Evolutionary conservation across 64 coral and sea anemone species (phyloP), one percentile per base, ranked within the genome.

Genomic region (Cladopsammia gracilis): DNA sequence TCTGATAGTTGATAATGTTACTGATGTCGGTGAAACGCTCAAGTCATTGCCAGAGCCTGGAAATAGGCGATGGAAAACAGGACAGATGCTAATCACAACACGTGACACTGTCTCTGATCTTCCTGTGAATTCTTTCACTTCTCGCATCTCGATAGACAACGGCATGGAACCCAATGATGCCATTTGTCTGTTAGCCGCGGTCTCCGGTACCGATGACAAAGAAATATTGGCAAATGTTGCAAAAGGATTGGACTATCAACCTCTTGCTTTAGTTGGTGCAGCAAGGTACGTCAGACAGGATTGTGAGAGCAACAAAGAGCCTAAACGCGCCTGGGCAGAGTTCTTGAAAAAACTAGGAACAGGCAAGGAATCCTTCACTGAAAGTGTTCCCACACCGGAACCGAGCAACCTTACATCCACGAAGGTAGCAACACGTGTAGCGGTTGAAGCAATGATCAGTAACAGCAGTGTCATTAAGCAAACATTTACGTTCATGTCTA

Each of bases 61-160:
- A 73, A 64, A 77, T 57, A 15, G 78, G 11, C 57, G 57, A 48
- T 93, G 82, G 91, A 72, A 62, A 52, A 73, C 42, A 3, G 81
- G 91, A 42, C 91, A 86, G 58, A 65, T 93, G 23, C 24, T 93
- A 7, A 71, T 93, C 46, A 93, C 92, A 62, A 93, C 92, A 5
- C 84, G 81, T 25, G 75, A 93, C 65, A 47, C 3, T 15, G 47
- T 23, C 7, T 72, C 15, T 70, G 75, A 87, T 48, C 92, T 64
- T 77, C 4, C 18, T 4, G 45, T 62, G 1, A 52, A 34, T 53
- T 73, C 79, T 13, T 64, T 76, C 5, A 44, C 19, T 16, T 23
- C 10, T 20, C 90, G 85, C 25, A 24, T 92, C 16, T 85, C 79
- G 0, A 71, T 84, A 20, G 85, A 70, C 23, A 0, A 62, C n/a